Evolutionary conservation across 2,113 vertebrate genomes (phyloP).

Genomic region (Origma solitaria): DNA sequence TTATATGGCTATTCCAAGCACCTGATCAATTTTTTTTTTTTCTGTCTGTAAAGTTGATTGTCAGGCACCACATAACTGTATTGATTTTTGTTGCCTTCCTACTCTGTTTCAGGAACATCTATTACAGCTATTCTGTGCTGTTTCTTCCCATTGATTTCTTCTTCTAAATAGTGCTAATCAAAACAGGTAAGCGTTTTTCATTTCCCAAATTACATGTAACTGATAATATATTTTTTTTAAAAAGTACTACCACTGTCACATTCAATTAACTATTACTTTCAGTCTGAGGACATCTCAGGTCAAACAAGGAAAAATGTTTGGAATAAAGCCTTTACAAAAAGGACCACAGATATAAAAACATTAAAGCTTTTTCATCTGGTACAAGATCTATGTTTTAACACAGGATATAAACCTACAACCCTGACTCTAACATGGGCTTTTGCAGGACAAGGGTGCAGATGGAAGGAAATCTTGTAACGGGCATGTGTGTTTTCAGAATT

Average conservation of each 20-base stretch:
- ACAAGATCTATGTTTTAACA: background rate
- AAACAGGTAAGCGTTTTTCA: background rate
- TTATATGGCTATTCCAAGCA: background rate
- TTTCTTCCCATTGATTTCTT: background rate
- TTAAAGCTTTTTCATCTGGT: background rate
- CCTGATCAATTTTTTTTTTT: background rate
- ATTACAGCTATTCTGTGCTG: background rate
- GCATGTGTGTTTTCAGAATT: background rate
- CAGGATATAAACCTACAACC: background rate
- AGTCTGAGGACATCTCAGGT: background rate
- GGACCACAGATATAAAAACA: background rate
- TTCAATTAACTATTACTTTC: background rate
- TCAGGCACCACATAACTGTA: background rate
- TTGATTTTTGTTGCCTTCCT: background rate
- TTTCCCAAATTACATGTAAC: background rate
- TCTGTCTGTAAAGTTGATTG: background rate
- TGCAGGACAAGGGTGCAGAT: background rate
- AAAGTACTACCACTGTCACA: background rate
- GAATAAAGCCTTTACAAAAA: background rate
- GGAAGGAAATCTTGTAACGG: background rate
- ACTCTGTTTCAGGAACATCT: background rate
- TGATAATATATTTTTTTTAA: rapidly evolving
- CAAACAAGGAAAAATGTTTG: background rate
- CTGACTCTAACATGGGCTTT: background rate
- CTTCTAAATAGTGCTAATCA: background rate